Conservation (phyloP, 2,888 invertebrate genomes). For the Acholoe squamosa region DNA sequence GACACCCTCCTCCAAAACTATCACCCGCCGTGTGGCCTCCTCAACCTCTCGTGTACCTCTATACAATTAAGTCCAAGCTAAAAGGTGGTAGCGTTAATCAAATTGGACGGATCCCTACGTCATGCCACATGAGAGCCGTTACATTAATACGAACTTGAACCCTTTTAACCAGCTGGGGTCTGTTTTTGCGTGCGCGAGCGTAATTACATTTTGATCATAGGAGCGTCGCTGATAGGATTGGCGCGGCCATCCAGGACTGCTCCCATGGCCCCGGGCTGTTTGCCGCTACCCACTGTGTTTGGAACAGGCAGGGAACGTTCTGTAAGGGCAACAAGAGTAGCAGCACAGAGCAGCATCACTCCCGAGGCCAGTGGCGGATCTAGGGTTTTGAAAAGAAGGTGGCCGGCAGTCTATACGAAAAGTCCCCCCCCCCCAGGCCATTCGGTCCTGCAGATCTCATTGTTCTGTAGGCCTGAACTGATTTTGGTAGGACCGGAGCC, state of each 20-base stretch:
- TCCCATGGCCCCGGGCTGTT: background rate
- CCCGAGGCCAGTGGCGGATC: no score
- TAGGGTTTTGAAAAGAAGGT: no score
- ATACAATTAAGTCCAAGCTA: slow-evolving; percentile 20
- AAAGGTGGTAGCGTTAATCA: slow-evolving; percentile 60
- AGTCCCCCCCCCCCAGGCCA: no score
- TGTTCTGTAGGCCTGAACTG: no score
- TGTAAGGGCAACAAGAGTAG: no score
- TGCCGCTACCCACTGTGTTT: no score
- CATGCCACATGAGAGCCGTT: background rate
- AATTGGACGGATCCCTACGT: slow-evolving; percentile 52
- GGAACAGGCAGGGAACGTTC: no score
- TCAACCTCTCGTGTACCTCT: background rate
- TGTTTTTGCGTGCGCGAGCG: slow-evolving; percentile 59
- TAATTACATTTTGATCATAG: slow-evolving; percentile 59
- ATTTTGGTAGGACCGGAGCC: no score
- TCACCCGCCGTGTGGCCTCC: background rate
- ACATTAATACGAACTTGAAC: slow-evolving; percentile 59
- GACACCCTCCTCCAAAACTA: background rate
- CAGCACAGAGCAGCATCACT: no score
- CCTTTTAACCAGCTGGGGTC: slow-evolving; percentile 57
- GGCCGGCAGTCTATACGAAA: no score
- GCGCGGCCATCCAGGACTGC: background rate
- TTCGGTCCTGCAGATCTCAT: no score
- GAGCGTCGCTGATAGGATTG: slow-evolving; percentile 52